Evolutionary conservation across 2,113 vertebrate species (phyloP).

Genomic region (Corynorhinus townsendii): DNA sequence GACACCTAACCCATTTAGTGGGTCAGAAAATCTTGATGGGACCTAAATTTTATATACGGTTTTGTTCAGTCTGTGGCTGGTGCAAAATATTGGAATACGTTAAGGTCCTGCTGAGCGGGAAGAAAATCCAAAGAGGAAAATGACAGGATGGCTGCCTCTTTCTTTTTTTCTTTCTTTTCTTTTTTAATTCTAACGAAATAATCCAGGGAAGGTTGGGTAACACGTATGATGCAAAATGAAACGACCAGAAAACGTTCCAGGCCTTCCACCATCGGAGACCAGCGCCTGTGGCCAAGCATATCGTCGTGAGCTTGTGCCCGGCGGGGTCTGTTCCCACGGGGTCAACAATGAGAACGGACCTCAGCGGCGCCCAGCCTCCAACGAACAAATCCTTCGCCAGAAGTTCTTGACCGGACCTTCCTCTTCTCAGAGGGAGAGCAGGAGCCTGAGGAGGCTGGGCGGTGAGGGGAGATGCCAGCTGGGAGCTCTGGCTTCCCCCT

Average conservation of each 20-base stretch:
- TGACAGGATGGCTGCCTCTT: background rate
- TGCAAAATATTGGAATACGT: constrained; percentile 18
- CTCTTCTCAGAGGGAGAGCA: fast-evolving
- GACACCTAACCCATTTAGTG: background rate
- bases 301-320: background rate
- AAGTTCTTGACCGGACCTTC: background rate
- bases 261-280: background rate
- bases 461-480: no score
- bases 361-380: background rate
- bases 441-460: fast-evolving
- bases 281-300: background rate
- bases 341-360: background rate
- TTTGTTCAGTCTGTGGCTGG: constrained; percentile 22
- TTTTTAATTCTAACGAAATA: background rate
- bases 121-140: background rate
- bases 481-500: background rate
- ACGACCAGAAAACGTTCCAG: background rate
- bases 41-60: constrained; percentile 22
- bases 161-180: background rate
- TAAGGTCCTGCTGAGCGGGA: constrained; percentile 4
- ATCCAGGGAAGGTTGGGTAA: background rate
- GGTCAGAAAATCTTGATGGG: background rate
- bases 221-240: constrained; percentile 31
- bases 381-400: background rate
- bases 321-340: background rate